These are phyloP conservation scores for Gallinago undulata DNA, from an alignment of 2,113 vertebrate genomes.

Conservation along the genomic window DNA sequence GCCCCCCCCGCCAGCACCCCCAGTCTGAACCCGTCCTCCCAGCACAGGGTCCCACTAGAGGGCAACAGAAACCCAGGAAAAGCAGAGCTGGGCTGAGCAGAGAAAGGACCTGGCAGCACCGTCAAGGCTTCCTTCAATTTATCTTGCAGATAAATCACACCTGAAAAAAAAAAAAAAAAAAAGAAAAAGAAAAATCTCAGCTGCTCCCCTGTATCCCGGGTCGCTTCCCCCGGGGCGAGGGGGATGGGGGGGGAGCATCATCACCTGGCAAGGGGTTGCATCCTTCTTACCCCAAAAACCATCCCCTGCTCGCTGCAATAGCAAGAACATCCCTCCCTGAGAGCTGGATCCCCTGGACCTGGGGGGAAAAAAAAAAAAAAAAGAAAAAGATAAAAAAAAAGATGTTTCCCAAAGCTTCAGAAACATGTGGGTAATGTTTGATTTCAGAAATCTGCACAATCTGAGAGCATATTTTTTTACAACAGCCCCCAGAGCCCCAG, in stretches of 20 bases:
- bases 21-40: not conserved
- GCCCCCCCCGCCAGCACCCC: not conserved
- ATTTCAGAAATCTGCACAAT: not conserved
- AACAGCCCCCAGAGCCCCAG: not conserved
- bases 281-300: not conserved
- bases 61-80: conserved; percentile 57
- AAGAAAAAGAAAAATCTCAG: not conserved
- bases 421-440: accelerated
- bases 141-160: not conserved
- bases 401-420: not conserved
- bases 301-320: not conserved
- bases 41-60: conserved; percentile 23
- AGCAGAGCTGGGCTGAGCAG: not conserved
- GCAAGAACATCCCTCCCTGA: not conserved
- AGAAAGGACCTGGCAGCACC: not conserved
- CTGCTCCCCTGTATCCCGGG: not conserved
- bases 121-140: accelerated
- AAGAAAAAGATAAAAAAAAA: no score
- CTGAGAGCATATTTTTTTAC: no score
- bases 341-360: accelerated
- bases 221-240: not conserved
- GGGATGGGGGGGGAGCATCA: accelerated
- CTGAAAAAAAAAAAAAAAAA: not conserved
- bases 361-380: no score
- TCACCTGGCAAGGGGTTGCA: not conserved